These are phyloP conservation scores for Drosophila arawakana DNA, from an alignment of 1,140 invertebrate genomes.

Conservation along the genomic window DNA sequence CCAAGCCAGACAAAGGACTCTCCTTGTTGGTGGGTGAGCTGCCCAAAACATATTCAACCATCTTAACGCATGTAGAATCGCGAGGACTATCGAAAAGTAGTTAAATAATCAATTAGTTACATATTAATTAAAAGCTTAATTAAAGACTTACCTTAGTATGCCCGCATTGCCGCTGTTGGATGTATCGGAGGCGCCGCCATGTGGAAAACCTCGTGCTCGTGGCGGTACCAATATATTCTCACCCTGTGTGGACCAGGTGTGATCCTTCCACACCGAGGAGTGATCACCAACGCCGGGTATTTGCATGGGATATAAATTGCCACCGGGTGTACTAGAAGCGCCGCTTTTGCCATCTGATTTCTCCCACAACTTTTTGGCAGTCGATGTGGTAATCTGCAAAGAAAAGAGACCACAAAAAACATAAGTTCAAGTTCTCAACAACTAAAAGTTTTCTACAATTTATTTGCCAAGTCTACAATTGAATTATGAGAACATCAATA, in stretches of 20 bases:
- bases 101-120: conserved; percentile 1
- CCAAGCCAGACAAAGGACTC: conserved; percentile 86
- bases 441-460: conserved; percentile 4
- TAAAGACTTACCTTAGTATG: conserved; percentile 74
- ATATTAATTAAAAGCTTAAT: background rate
- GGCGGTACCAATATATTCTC: conserved; percentile 81
- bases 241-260: conserved; percentile 83
- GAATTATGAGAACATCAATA: conserved; percentile 53
- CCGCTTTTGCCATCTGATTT: conserved; percentile 82
- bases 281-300: conserved; percentile 82
- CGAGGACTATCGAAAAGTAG: conserved; percentile 85
- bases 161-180: conserved; percentile 80
- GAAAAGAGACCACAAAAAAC: background rate
- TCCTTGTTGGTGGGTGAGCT: conserved; percentile 94
- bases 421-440: conserved; percentile 5
- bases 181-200: conserved; percentile 73
- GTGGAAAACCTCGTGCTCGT: conserved; percentile 73
- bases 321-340: conserved; percentile 66
- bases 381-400: conserved; percentile 83
- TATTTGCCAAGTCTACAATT: conserved; percentile 15
- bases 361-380: conserved; percentile 84
- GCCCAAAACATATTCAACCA: conserved; percentile 98
- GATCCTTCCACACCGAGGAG: conserved; percentile 83
- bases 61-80: conserved; percentile 94
- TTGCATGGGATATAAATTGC: conserved; percentile 79